Evolutionary conservation across 2,113 vertebrate genomes (phyloP), one percentile per base, ranked within the genome.

Genomic region (Tylochromis polylepis): DNA sequence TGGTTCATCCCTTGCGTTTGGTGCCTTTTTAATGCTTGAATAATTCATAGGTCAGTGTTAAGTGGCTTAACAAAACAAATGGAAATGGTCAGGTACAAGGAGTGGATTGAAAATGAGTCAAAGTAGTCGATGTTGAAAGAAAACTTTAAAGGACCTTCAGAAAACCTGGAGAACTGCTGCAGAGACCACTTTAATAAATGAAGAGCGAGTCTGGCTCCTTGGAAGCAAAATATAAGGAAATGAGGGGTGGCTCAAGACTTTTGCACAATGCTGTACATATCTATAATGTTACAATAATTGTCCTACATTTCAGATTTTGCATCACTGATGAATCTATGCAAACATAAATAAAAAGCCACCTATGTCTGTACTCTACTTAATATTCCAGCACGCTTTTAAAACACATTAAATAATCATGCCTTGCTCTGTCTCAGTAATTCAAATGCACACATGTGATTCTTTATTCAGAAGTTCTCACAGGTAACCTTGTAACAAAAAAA

Each of bases 401-500:
- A 49, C 58, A 6, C 5, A 31, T 7, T 78, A 24, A 60, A 31
- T 31, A 46, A 79, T 38, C 20, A 78, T 49, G 20, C 59, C 6
- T 18, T 77, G 43, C 12, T 51, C 46, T 12, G 3, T 59, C 38
- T 85, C 11, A 82, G 46, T 60, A 56, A 51, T 58, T 15, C 31
- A 51, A 49, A 51, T 51, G 70, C 43, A 77, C 43, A n/a, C 6
- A 77, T 79, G 78, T 11, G 14, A 53, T 85, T 36, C n/a, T 80
- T 88, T 34, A 70, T 88, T 87, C 60, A 65, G 85, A 24, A n/a
- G 27, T 81, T 82, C 51, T 84, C 82, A 34, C 43, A 79, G 86
- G 82, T 89, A 89, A 91, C 88, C 88, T 91, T 93, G 82, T 93
- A 89, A 91, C 65, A 58, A 85, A 57, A 86, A 55, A 49, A 24